A percentile compares a stretch with the other conserved stretches of the same genome.
phyloP scores from a whole-genome alignment of 2,113 vertebrate species.

The Rhynchopsitta pachyrhyncha region DNA sequence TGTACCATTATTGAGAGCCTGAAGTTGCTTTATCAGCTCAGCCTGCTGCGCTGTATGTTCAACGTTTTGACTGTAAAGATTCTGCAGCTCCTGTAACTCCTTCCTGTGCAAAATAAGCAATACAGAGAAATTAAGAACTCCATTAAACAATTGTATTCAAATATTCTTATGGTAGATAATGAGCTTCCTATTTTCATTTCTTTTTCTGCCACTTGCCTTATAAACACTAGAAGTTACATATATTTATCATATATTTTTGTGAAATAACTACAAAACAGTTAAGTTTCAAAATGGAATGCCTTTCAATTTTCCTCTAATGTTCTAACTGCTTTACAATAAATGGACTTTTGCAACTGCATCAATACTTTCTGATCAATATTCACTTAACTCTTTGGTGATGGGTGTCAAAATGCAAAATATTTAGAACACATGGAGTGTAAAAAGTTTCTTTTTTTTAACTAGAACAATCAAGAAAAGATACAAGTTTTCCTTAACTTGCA shows the following conservation, averaged over 20 bases:
- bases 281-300: constrained; percentile 36
- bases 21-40: constrained; percentile 88
- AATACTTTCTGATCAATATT: constrained; percentile 47
- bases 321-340: constrained; percentile 40
- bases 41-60: constrained; percentile 83
- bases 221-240: constrained; percentile 46
- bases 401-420: constrained; percentile 4
- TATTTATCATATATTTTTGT: constrained; percentile 45
- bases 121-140: constrained; percentile 35
- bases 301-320: constrained; percentile 44
- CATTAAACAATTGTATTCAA: constrained; percentile 3
- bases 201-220: constrained; percentile 43
- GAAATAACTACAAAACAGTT: constrained; percentile 44
- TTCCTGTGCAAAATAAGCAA: constrained; percentile 74
- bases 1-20: constrained; percentile 84
- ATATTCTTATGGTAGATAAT: constrained; percentile 35
- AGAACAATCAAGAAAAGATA: neutral
- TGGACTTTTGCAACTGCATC: constrained; percentile 20
- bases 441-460: neutral
- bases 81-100: constrained; percentile 83
- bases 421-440: neutral
- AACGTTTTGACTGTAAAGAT: constrained; percentile 82
- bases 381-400: constrained; percentile 36
- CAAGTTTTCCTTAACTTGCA: neutral
- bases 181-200: constrained; percentile 24